Conservation (phyloP, 2,888 invertebrate species). For the Amphipyra berbera region DNA sequence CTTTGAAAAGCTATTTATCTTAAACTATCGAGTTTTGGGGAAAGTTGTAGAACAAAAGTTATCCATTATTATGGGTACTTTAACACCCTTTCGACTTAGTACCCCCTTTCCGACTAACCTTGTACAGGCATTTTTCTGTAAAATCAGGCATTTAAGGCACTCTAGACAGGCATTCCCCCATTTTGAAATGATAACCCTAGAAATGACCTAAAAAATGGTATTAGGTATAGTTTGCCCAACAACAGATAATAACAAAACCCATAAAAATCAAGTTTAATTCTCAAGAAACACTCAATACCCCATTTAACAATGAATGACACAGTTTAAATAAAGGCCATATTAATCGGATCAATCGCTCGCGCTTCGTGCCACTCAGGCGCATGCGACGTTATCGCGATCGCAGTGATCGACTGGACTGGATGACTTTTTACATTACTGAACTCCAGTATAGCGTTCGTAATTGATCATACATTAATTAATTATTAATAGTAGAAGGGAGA, state of each 20-base stretch:
- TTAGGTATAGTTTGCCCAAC: background rate
- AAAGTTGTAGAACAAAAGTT: too few relatives aligned
- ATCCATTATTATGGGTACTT: too few relatives aligned
- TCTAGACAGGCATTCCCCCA: too few relatives aligned
- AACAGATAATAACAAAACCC: conserved; percentile 13
- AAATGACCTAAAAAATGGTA: too few relatives aligned
- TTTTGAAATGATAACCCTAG: too few relatives aligned
- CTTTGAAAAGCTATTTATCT: too few relatives aligned
- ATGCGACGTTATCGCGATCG: conserved; percentile 53
- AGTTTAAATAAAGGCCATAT: conserved; percentile 55
- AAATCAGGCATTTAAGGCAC: too few relatives aligned
- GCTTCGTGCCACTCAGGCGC: conserved; percentile 41
- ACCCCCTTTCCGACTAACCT: too few relatives aligned
- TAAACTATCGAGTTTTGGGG: too few relatives aligned
- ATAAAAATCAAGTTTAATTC: conserved; percentile 42
- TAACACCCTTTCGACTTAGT: too few relatives aligned
- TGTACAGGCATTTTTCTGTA: too few relatives aligned
- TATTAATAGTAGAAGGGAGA: background rate
- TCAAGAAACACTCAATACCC: conserved; percentile 26
- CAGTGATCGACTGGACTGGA: conserved; percentile 33
- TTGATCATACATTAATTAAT: conserved; percentile 13
- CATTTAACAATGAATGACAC: conserved; percentile 52
- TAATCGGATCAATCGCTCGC: conserved; percentile 51
- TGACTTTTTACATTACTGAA: conserved; percentile 37
- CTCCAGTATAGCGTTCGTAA: conserved; percentile 30